Percentiles rank a stretch among this genome's conserved stretches.
Conservation (phyloP, 2,888 invertebrate genomes). For the Hartigia nigra region DNA sequence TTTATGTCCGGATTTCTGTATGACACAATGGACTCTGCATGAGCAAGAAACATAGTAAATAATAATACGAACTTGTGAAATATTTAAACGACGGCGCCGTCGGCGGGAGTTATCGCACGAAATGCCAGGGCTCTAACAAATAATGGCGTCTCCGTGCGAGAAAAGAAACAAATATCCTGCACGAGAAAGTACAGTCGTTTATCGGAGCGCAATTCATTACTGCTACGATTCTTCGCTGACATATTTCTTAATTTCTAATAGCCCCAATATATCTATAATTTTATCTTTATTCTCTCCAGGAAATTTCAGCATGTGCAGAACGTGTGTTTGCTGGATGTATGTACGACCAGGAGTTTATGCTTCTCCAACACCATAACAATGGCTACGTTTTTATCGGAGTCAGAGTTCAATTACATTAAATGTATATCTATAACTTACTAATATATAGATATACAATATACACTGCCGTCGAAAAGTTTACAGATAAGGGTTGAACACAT, state of each 20-base stretch:
- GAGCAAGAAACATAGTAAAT: not conserved
- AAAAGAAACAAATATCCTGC: conserved; percentile 16
- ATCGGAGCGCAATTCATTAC: conserved; percentile 43
- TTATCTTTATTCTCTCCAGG: too few relatives aligned
- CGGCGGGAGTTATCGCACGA: conserved; percentile 53
- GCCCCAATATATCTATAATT: not conserved
- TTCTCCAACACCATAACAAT: not conserved
- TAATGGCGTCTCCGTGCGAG: conserved; percentile 32
- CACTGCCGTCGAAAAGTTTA: too few relatives aligned
- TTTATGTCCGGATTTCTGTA: not conserved
- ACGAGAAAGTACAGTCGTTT: conserved; percentile 23
- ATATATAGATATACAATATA: too few relatives aligned
- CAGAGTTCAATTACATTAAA: not conserved
- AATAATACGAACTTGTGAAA: conserved; percentile 32
- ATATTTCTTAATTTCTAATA: conserved; percentile 33
- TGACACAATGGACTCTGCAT: not conserved
- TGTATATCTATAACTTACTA: not conserved
- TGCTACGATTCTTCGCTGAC: conserved; percentile 22
- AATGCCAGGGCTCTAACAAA: conserved; percentile 51
- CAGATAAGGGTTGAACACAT: too few relatives aligned
- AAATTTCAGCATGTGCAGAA: not conserved
- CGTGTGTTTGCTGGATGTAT: too few relatives aligned
- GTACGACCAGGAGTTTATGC: not conserved
- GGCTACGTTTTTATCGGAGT: not conserved
- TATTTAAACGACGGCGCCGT: conserved; percentile 52